Evolutionary conservation across 2,888 invertebrate species (phyloP), one percentile per base, ranked within the genome.

Genomic region (Eudemis profundana): DNA sequence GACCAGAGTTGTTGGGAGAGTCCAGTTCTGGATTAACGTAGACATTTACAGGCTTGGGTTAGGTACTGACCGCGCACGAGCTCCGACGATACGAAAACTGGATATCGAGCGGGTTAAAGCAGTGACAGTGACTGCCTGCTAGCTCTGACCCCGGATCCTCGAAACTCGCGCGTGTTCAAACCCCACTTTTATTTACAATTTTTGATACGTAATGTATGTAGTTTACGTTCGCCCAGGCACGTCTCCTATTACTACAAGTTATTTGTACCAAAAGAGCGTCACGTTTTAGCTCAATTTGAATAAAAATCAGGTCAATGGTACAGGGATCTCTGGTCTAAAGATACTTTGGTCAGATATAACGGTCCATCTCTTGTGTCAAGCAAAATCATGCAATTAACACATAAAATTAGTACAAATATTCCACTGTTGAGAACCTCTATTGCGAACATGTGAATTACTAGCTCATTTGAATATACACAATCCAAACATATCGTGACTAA

Each of bases 351-450:
- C 8, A 40, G 36, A 14, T 51, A 64, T 36, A 53, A 33, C 49
- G 69, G 73, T 76, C 78, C 79, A 81, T 79, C 81, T 77, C 79
- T 82, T 80, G 80, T 81, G 81, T 78, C 59, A 72, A 76, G 78
- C 76, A 33, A 14, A 29, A 66, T n/a, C 69, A 70, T 74, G 72
- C 71, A 44, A 29, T 66, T 29, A 51, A 42, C 46, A 62, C 36
- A 53, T 63, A 57, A 56, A 51, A 68, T 57, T 69, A 69, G 50
- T 61, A 64, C 61, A 68, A 29, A 33, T 12, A 21, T 56, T 23
- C 42, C 15, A 63, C 4, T 17, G 15, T 19, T 12, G 17, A 54
- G 36, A 38, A 27, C 12, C 14, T 15, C 15, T 27, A 23, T 38
- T 5, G 38, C 23, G 8, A 29, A 47, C 54, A 27, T 40, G 56